phyloP scores from a whole-genome alignment of 2,113 vertebrate genomes.

The Columba livia region DNA sequence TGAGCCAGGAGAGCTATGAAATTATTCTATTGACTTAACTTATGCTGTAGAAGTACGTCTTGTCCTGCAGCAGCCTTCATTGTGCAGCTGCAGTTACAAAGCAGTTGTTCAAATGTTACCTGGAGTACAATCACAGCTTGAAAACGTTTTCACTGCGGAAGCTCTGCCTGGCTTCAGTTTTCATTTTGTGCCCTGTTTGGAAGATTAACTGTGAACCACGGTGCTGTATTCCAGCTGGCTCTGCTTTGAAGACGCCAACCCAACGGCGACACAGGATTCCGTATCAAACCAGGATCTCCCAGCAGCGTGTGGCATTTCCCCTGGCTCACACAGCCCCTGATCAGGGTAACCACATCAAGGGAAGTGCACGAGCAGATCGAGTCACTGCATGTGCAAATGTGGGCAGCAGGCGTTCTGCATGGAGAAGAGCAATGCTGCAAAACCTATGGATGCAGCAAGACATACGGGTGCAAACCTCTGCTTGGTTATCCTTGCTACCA shows the following conservation, averaged over 20 bases:
- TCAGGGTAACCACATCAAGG: neutral
- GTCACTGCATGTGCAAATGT: neutral
- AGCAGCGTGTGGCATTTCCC: neutral
- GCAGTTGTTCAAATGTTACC: neutral
- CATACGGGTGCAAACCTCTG: neutral
- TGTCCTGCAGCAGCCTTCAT: neutral
- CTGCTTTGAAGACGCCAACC: neutral
- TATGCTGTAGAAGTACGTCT: accelerated
- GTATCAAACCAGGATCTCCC: neutral
- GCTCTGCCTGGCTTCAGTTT: neutral
- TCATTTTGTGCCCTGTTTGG: conserved; percentile 4
- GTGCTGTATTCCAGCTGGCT: conserved; percentile 11
- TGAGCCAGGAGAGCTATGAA: neutral
- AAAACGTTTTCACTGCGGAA: neutral
- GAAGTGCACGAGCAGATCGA: accelerated
- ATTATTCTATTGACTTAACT: neutral
- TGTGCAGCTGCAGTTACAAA: neutral
- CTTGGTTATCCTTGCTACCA: neutral
- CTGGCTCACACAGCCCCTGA: neutral
- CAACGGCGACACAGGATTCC: neutral
- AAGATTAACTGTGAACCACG: conserved; percentile 23
- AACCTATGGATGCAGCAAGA: accelerated
- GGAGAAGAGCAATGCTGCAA: neutral
- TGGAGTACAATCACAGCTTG: neutral
- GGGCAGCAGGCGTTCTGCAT: neutral